Evolutionary conservation across 1,140 invertebrate species (phyloP).

Genomic region (Aphis gossypii): DNA sequence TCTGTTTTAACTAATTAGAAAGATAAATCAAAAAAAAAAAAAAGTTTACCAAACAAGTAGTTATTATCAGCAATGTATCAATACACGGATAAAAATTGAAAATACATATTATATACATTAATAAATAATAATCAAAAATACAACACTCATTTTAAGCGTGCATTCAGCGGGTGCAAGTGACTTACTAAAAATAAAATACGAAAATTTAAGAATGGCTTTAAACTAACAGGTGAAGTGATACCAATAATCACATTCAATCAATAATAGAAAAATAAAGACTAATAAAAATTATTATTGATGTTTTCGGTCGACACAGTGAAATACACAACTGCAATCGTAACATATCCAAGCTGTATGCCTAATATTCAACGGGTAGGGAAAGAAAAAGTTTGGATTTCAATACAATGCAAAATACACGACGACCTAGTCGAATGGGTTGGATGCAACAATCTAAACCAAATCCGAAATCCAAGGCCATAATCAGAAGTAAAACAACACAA

Average conservation of each 20-base stretch:
- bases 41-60: not conserved
- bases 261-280: not conserved
- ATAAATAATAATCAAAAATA: not conserved
- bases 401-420: not conserved
- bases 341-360: too few relatives aligned
- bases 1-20: not conserved
- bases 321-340: not conserved
- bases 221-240: not conserved
- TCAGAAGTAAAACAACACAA: not conserved
- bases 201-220: not conserved
- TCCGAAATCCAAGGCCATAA: not conserved
- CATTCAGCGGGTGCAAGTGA: not conserved
- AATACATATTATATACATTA: not conserved
- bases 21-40: not conserved
- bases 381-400: not conserved
- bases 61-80: not conserved
- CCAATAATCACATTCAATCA: not conserved
- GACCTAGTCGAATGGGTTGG: not conserved
- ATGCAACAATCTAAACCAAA: not conserved
- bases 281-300: not conserved
- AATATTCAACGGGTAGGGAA: not conserved
- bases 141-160: not conserved
- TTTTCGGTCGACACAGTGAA: not conserved
- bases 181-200: not conserved
- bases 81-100: not conserved